Percentiles rank a stretch among this genome's conserved stretches.
Evolutionary conservation across 2,797 vertebrate genomes (phyloP).

Genomic region (Chromis chromis): DNA sequence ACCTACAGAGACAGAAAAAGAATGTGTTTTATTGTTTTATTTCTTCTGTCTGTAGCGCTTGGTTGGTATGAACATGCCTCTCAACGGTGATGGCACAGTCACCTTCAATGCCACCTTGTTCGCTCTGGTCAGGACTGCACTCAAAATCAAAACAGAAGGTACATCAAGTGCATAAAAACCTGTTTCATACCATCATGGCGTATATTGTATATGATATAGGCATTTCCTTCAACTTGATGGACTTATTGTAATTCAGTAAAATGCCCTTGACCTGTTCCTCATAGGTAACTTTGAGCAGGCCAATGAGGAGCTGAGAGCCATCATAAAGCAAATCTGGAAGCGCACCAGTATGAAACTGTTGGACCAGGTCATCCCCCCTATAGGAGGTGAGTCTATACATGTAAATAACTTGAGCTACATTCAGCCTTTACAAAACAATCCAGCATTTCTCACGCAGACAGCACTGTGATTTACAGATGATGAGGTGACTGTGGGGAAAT

Average conservation of each 20-base stretch:
- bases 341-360: conserved; percentile 98
- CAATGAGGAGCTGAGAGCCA: conserved; percentile 96
- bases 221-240: conserved; percentile 6
- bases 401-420: not conserved
- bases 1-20: not conserved
- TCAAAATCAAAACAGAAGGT: conserved; percentile 99
- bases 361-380: conserved; percentile 98
- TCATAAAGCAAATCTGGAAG: conserved; percentile 99
- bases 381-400: conserved; percentile 87
- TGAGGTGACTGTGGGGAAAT: conserved; percentile 98
- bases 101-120: conserved; percentile 99
- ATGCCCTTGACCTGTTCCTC: conserved; percentile 9
- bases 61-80: conserved; percentile 99
- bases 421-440: not conserved
- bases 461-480: conserved; percentile 86
- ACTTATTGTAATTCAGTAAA: not conserved
- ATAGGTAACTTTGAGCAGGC: conserved; percentile 98
- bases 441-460: conserved; percentile 7
- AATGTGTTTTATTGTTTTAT: not conserved
- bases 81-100: conserved; percentile 97
- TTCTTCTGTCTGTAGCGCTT: conserved; percentile 85
- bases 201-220: not conserved
- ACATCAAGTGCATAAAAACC: not conserved
- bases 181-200: not conserved
- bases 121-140: conserved; percentile 94